A percentile compares a stretch with the other conserved stretches of the same genome.
phyloP scores from a whole-genome alignment of 2,797 vertebrate genomes.

The Hydrophis major region DNA sequence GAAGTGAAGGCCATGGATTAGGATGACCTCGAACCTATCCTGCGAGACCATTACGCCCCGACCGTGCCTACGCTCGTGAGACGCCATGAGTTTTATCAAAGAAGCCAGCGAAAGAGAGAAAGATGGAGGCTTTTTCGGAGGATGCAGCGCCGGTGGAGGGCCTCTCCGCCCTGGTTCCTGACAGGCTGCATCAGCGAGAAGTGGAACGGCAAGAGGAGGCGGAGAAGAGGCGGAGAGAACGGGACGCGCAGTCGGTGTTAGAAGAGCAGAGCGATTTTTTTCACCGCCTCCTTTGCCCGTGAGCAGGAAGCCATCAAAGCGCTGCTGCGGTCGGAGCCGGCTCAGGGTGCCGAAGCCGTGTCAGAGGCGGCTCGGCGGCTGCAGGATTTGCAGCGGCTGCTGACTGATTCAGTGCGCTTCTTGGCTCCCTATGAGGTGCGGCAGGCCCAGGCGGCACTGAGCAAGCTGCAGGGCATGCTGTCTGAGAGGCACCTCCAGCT shows the following conservation, averaged over 20 bases:
- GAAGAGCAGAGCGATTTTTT: slow-evolving; percentile 82
- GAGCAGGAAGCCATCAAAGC: slow-evolving; percentile 78
- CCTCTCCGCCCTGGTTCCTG: slow-evolving; percentile 65
- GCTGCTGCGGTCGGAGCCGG: slow-evolving; percentile 70
- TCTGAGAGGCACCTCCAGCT: slow-evolving; percentile 75
- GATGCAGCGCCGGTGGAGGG: neutral
- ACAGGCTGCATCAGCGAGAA: slow-evolving; percentile 81
- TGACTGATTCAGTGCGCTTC: slow-evolving; percentile 87
- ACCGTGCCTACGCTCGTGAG: no score
- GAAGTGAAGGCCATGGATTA: no score
- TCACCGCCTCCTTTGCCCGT: slow-evolving; percentile 71
- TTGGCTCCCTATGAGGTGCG: slow-evolving; percentile 83
- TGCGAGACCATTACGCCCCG: no score
- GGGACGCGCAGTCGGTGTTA: slow-evolving; percentile 74
- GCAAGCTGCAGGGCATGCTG: slow-evolving; percentile 76
- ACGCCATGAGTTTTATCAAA: no score
- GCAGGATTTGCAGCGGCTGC: slow-evolving; percentile 81
- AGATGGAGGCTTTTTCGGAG: slow-evolving; percentile 51
- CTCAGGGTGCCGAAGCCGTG: slow-evolving; percentile 37
- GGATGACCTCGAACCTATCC: no score
- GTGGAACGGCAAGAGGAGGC: slow-evolving; percentile 78
- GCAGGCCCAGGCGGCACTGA: slow-evolving; percentile 79
- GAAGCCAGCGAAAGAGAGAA: slow-evolving; percentile 16
- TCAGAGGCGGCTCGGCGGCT: slow-evolving; percentile 71
- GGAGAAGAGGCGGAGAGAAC: slow-evolving; percentile 79